Evolutionary conservation across 2,797 vertebrate species (phyloP).

Genomic region (Peromyscus nudipes): DNA sequence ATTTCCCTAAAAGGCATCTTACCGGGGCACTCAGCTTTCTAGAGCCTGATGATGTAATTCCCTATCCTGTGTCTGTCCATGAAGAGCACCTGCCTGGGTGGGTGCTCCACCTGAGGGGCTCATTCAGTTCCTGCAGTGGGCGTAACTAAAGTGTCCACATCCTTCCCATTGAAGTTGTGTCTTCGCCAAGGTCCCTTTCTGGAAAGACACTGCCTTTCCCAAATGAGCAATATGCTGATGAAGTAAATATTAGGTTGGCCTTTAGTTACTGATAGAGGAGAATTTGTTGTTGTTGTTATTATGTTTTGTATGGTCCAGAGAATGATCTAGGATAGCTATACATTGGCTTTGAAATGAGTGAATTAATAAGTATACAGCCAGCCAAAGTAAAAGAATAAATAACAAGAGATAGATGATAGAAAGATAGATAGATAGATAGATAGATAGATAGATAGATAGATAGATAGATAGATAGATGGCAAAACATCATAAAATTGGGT

Average conservation of each 20-base stretch:
- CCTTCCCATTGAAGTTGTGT: neutral
- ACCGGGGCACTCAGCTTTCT: neutral
- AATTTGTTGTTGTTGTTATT: neutral
- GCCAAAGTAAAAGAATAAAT: neutral
- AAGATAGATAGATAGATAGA: no score
- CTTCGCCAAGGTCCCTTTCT: neutral
- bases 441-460: no score
- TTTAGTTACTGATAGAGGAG: neutral
- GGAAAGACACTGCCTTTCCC: constrained; percentile 27
- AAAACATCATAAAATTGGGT: neutral
- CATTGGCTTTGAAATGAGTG: neutral
- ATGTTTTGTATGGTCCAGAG: neutral
- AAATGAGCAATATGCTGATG: neutral
- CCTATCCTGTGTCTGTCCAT: neutral
- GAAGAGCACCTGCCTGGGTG: neutral
- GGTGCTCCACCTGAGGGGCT: no score
- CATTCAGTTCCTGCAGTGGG: no score
- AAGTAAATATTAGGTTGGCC: neutral
- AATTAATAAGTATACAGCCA: neutral
- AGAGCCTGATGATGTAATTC: neutral
- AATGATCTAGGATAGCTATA: no score
- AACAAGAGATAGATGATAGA: neutral
- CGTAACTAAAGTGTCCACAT: neutral
- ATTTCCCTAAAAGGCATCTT: constrained; percentile 13
- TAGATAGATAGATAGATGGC: no score